Conservation (phyloP, 2,797 vertebrate species). For the Typhlichthys subterraneus region DNA sequence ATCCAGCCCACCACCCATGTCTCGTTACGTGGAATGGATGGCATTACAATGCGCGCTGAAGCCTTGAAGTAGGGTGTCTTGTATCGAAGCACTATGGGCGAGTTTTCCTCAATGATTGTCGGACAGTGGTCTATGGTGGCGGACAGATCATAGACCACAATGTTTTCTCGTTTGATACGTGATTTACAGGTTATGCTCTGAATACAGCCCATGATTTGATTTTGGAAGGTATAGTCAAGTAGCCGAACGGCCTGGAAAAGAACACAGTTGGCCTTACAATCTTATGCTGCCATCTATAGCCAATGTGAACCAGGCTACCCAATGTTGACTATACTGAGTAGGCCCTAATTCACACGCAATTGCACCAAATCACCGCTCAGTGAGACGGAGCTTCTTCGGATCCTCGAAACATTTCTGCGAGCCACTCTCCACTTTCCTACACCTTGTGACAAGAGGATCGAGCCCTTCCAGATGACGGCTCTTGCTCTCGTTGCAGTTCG, state of each 20-base stretch:
- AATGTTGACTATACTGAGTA: conserved; percentile 47
- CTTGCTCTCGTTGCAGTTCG: conserved; percentile 25
- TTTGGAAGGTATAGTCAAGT: conserved; percentile 56
- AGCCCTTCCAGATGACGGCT: conserved; percentile 17
- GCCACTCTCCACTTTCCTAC: conserved; percentile 15
- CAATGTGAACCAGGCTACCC: conserved; percentile 47
- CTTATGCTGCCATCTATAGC: conserved; percentile 56
- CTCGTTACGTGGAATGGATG: conserved; percentile 91
- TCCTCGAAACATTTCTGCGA: conserved; percentile 15
- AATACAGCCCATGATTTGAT: conserved; percentile 89
- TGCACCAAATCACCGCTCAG: conserved; percentile 21
- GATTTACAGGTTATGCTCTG: conserved; percentile 97
- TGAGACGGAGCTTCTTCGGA: conserved; percentile 16
- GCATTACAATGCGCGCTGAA: conserved; percentile 92
- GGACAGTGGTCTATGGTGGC: conserved; percentile 94
- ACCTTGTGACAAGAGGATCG: conserved; percentile 31
- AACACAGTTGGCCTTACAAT: conserved; percentile 54
- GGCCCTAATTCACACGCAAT: conserved; percentile 30
- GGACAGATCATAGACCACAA: conserved; percentile 93
- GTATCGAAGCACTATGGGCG: conserved; percentile 95
- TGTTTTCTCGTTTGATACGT: conserved; percentile 92
- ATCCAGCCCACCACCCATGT: conserved; percentile 99
- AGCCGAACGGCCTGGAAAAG: conserved; percentile 51
- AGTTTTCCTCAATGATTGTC: conserved; percentile 94
- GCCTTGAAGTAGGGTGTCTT: conserved; percentile 98